Percentiles rank a stretch among this genome's conserved stretches.
Evolutionary conservation across 2,113 vertebrate genomes (phyloP).

Genomic region (Macroglossus sobrinus): DNA sequence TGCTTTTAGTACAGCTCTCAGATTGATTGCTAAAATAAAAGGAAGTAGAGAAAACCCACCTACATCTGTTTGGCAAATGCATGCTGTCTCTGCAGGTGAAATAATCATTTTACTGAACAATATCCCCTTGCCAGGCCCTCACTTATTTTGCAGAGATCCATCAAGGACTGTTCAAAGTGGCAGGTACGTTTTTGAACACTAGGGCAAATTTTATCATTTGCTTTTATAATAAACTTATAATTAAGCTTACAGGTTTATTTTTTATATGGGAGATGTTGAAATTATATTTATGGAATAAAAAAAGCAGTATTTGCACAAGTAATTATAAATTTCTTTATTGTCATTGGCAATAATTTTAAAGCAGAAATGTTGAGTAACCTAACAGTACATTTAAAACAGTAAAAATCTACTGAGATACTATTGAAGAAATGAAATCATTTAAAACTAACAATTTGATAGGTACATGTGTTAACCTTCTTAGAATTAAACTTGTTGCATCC

Average conservation of each 20-base stretch:
- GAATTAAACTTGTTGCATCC: neutral
- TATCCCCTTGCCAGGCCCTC: neutral
- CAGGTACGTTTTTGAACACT: neutral
- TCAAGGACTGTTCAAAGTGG: neutral
- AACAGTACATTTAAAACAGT: neutral
- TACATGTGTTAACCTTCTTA: neutral
- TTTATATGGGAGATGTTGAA: neutral
- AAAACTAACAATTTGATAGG: neutral
- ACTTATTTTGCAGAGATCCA: neutral
- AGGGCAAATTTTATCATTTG: neutral
- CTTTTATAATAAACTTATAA: neutral
- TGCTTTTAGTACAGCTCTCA: conserved; percentile 64
- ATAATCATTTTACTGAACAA: neutral
- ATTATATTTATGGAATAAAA: neutral
- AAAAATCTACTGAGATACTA: neutral
- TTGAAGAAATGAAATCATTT: neutral
- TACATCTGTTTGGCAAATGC: neutral
- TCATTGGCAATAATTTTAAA: neutral
- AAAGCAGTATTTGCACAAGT: neutral
- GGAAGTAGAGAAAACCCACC: neutral
- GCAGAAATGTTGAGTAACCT: neutral
- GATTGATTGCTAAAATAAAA: conserved; percentile 46
- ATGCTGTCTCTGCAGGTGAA: neutral
- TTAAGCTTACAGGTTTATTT: neutral
- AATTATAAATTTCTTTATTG: neutral